Evolutionary conservation across 2,888 invertebrate genomes (phyloP), one percentile per base, ranked within the genome.

Genomic region (Pachymerium ferrugineum): DNA sequence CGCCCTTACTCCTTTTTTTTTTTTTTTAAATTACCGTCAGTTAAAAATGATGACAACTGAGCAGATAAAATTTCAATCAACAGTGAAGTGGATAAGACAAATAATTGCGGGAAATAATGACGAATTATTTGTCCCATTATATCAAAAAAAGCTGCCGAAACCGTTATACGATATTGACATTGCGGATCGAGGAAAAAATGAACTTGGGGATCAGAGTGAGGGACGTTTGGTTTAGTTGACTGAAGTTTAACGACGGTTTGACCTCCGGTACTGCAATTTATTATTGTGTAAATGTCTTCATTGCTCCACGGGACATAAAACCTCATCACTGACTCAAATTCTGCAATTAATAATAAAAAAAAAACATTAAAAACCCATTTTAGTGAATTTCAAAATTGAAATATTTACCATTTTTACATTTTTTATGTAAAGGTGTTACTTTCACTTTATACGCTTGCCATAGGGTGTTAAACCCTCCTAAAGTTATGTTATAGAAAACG

Each of bases 81-180:
- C 33, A 90, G 86, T 1, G 88, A 88, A 0, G 87, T 86, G 3
- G 90, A 81, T 80, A 90, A 90, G 0, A 90, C 87, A 0, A 89
- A 83, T 6, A 92, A 78, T 77, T 89, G 84, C 1, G 88, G 85
- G 0, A 86, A 84, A 80, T 89, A 90, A 81, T 88, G 87, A 38
- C 90, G 85, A 1, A 88, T 87, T 33, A 91, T 81, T 79, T 90
- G 88, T 0, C 87, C 87, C 6, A 89, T 80, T 0, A 86, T 85
- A 73, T 86, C 86, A 12, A 68, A 47, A 71, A 74, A 33, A 83
- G 83, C 80, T 79, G 79, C 68, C 8, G 74, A 76, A n/a, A 30
- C 19, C 3, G 47, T 47, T 1, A 47, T 47, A 6, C 47, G 47
- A 47, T 19, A 47, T 8, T 47, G 19, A 16, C 47, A 47, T 1